Base-by-base conservation (phyloP, 2,797 vertebrate species). In the Etheostoma perlongum region DNA sequence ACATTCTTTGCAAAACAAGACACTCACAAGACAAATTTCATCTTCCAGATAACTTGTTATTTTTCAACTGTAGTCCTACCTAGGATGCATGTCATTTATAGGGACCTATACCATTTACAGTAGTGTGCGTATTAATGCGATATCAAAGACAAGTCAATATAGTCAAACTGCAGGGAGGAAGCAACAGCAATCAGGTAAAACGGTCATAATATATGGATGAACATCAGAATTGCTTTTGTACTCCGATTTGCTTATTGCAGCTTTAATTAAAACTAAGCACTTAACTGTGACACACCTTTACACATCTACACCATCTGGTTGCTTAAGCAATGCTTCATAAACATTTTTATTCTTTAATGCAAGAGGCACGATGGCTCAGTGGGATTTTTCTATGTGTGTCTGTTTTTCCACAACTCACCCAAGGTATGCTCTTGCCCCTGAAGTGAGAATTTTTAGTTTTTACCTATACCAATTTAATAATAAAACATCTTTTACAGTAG, bases 181-280 rank as follows among this genome's bases (percentile, higher is more conserved):
- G 8, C 30, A 61, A 49, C 44, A 58, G 27, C 36, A 49, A 6
- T 63, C 16, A 40, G 19, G 25, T 57, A 52, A 64, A 52, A 69
- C 55, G 53, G 36, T 69, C 52, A 52, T 6, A 49, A 63, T 30
- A 67, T 53, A 64, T 51, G 36, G 18, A 52, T 48, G 48, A 66
- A 71, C 27, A 66, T 46, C 44, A 53, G 36, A 57, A 51, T 23
- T 42, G 7, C 10, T n/a, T 62, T 70, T 65, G 25, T 57, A 47
- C 30, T 40, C 12, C 23, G 33, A 53, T 66, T 55, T 76, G 53
- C 42, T 64, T 57, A 58, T 51, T 18, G 48, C 65, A 27, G 48
- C 57, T 81, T 76, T 78, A 75, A 84, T 84, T 71, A 49, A 74
- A 86, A 52, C 19, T 25, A 27, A 63, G 76, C 36, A 44, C 8